These are phyloP conservation scores for Acanthopagrus latus DNA, from an alignment of 2,797 vertebrate genomes.

Conservation along the genomic window DNA sequence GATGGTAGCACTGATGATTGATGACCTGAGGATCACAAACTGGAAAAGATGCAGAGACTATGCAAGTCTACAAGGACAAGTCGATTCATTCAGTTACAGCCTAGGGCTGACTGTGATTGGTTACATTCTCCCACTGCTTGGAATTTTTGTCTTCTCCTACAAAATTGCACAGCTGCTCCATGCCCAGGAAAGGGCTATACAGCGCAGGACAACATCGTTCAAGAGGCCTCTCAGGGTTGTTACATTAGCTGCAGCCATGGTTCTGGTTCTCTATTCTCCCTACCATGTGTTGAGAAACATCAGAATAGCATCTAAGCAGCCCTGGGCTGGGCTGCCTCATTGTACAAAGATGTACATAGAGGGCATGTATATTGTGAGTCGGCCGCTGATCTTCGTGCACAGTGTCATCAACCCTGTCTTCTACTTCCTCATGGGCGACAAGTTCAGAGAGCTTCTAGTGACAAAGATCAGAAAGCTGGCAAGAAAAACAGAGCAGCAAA, in stretches of 20 bases:
- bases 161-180: conserved; percentile 84
- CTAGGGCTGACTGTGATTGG: conserved; percentile 87
- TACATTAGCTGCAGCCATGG: conserved; percentile 80
- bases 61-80: conserved; percentile 82
- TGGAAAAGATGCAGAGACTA: conserved; percentile 84
- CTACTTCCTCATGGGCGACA: conserved; percentile 93
- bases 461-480: conserved; percentile 70
- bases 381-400: conserved; percentile 91
- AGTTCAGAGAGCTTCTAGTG: conserved; percentile 89
- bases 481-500: conserved; percentile 7
- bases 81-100: conserved; percentile 82
- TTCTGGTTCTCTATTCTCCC: conserved; percentile 90
- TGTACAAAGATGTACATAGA: conserved; percentile 72
- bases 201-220: conserved; percentile 53
- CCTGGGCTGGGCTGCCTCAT: accelerated
- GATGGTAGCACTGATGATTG: conserved; percentile 81
- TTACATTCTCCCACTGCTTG: conserved; percentile 87
- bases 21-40: conserved; percentile 42
- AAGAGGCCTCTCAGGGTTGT: conserved; percentile 85
- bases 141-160: conserved; percentile 87
- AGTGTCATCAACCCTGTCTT: conserved; percentile 92
- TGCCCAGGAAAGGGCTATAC: conserved; percentile 71
- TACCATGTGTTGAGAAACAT: conserved; percentile 93
- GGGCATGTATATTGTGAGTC: conserved; percentile 82
- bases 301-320: conserved; percentile 79